phyloP scores from a whole-genome alignment of 2,888 invertebrate species.

The Galerucella nymphaeae region DNA sequence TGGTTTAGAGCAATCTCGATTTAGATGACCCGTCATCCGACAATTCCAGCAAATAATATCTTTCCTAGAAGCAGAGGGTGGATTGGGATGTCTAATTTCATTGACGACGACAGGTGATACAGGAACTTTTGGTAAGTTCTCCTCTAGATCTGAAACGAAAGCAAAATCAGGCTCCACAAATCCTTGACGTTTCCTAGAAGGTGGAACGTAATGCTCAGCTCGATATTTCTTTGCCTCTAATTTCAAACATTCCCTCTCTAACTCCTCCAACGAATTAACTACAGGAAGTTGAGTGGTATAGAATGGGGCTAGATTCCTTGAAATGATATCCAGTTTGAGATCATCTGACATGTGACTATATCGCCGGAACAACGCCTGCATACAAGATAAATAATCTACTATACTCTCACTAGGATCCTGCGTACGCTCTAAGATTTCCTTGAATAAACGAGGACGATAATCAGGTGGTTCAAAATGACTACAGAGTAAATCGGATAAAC shows the following conservation, averaged over 20 bases:
- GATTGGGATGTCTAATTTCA: too few relatives aligned
- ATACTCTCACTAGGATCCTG: too few relatives aligned
- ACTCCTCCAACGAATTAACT: not conserved
- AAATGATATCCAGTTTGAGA: not conserved
- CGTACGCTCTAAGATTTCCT: too few relatives aligned
- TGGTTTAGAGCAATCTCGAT: not conserved
- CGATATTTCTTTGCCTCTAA: slow-evolving; percentile 5
- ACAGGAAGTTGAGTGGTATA: not conserved
- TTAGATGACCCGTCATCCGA: not conserved
- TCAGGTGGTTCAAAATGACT: too few relatives aligned
- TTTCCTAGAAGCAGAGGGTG: too few relatives aligned
- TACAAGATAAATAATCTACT: too few relatives aligned
- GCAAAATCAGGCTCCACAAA: slow-evolving; percentile 4
- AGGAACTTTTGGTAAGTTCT: not conserved
- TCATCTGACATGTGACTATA: not conserved
- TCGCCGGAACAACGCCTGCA: too few relatives aligned
- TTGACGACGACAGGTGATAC: not conserved
- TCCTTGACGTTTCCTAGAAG: not conserved
- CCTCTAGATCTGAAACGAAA: not conserved
- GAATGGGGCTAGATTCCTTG: not conserved
- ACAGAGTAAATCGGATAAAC: too few relatives aligned
- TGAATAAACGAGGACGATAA: too few relatives aligned
- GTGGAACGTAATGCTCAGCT: slow-evolving; percentile 3
- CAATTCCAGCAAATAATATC: not conserved
- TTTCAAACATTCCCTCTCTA: not conserved